Base-by-base conservation (phyloP, 2,113 vertebrate genomes). In the Erpornis zantholeuca region DNA sequence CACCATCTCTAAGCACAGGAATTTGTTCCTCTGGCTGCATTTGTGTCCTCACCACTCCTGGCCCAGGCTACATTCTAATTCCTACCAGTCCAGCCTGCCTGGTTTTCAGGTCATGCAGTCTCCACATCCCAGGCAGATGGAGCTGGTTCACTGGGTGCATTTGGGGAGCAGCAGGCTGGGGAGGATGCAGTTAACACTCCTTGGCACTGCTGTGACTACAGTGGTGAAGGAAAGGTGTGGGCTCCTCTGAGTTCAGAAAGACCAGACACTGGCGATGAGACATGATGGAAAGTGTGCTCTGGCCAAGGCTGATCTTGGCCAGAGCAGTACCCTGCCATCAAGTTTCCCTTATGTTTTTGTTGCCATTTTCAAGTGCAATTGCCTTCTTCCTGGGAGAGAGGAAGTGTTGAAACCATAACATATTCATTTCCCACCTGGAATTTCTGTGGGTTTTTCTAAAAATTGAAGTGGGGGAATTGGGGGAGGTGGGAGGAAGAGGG, bases 351-450 rank as follows among this genome's bases (percentile, higher is more conserved):
- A 40, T 17, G 8, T 9, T 78, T 60, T 82, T 17, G 4, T 70
- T 17, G 9, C 42, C 27, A 49, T 84, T 95, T 95, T 61, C 81
- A 91, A 91, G 50, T 60, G 91, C 22, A 71, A 86, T 86, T 83
- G 28, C 35, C 77, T 68, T 68, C 77, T 85, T 82, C 73, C 65
- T 79, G 49, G 77, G 57, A 75, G 45, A 92, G 14, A 69, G 59
- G 47, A 94, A 89, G n/a, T 45, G n/a, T 71, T 76, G 76, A 89
- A 69, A 56, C 45, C 8, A 16, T 54, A 86, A 63, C 7, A 76
- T 91, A 90, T 87, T 94, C 9, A 28, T 31, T 89, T 80, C 25
- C 25, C 33, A 68, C 40, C n/a, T 65, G 14, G 27, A 86, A 86
- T 94, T 81, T 80, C 57, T 56, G 29, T 31, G 77, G 0, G 3